phyloP scores from a whole-genome alignment of 2,797 vertebrate species.

The Leptodactylus fallax region DNA sequence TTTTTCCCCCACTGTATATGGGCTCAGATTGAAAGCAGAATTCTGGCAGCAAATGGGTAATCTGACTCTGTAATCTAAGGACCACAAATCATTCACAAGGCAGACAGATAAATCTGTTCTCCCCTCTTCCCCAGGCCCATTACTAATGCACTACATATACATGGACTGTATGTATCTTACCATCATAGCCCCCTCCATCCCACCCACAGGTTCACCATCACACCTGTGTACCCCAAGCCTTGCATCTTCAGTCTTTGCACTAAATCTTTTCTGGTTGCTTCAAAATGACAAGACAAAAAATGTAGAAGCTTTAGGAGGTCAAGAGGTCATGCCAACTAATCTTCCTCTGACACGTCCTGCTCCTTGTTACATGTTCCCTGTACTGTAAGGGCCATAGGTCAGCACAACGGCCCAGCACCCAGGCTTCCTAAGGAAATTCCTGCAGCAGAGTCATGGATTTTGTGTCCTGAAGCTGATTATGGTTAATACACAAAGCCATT shows the following conservation, averaged over 20 bases:
- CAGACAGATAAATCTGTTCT: too few species aligned
- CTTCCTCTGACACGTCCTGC: not conserved
- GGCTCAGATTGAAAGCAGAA: too few species aligned
- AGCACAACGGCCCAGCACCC: conserved; percentile 45
- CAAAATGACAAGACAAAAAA: conserved; percentile 3
- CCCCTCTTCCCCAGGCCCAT: too few species aligned
- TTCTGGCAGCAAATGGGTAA: too few species aligned
- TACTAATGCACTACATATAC: too few species aligned
- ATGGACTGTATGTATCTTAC: not conserved
- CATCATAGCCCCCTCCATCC: not conserved
- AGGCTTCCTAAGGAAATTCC: conserved; percentile 52
- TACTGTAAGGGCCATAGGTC: conserved; percentile 36
- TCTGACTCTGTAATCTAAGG: too few species aligned
- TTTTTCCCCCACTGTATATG: too few species aligned
- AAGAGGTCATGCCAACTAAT: conserved; percentile 7
- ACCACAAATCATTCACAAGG: too few species aligned
- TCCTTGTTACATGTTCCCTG: conserved; percentile 42
- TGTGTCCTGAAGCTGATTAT: conserved; percentile 3
- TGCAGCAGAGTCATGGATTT: conserved; percentile 11
- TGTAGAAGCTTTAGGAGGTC: not conserved
- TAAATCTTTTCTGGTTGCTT: conserved; percentile 47
- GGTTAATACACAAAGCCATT: not conserved
- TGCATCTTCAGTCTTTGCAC: not conserved
- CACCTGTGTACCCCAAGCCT: conserved; percentile 38
- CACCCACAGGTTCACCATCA: not conserved